Evolutionary conservation across 2,888 invertebrate species (phyloP).

Genomic region (Polyommatus iphigenia): DNA sequence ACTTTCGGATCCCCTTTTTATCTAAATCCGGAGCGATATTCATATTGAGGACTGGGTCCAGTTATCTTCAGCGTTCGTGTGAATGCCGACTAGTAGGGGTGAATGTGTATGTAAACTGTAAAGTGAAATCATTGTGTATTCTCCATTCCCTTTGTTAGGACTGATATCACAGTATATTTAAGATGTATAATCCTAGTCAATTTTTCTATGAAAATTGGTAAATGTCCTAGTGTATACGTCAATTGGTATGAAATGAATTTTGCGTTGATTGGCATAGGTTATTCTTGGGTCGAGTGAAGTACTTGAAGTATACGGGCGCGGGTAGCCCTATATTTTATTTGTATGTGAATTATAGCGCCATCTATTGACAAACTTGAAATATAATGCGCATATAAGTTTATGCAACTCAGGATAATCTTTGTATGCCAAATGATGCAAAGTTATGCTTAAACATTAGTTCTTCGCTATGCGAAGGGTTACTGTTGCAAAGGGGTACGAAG

Average conservation of each 20-base stretch:
- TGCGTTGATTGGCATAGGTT: slow-evolving; percentile 21
- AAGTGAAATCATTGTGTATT: slow-evolving; percentile 16
- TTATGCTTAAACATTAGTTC: not conserved
- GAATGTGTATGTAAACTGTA: slow-evolving; percentile 10
- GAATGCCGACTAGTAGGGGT: not conserved
- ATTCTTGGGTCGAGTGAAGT: not conserved
- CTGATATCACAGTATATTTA: slow-evolving; percentile 30
- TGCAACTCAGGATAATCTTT: not conserved
- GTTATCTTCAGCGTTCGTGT: not conserved
- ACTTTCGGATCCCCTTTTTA: not conserved
- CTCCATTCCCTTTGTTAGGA: slow-evolving; percentile 26
- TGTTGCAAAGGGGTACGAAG: no score
- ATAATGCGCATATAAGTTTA: not conserved
- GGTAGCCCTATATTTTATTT: not conserved
- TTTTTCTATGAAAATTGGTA: slow-evolving; percentile 32
- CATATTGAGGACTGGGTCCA: not conserved
- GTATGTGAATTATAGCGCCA: not conserved
- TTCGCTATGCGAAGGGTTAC: not conserved
- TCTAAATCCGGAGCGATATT: not conserved
- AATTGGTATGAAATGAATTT: slow-evolving; percentile 22
- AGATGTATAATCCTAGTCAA: slow-evolving; percentile 32
- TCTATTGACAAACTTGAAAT: not conserved
- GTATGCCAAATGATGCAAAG: not conserved
- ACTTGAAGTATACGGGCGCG: not conserved
- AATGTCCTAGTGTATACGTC: slow-evolving; percentile 27